These are phyloP conservation scores for Smutsia gigantea DNA, from an alignment of 2,797 vertebrate species.

Conservation along the genomic window DNA sequence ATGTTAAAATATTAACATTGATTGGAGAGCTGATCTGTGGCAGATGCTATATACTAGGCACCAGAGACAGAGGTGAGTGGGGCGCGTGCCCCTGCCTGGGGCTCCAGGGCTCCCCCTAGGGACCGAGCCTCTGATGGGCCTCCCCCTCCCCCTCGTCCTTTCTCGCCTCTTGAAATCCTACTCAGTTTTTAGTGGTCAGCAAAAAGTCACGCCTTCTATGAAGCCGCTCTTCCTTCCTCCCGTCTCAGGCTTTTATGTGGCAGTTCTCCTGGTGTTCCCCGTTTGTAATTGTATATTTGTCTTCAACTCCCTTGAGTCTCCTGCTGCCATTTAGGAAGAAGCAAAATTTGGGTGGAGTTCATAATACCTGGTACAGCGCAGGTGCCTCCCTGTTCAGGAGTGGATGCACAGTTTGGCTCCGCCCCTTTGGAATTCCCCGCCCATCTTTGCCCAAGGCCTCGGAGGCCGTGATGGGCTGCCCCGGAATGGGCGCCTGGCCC, in stretches of 20 bases:
- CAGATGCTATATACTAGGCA: background rate
- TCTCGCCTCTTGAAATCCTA: background rate
- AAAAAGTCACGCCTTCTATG: background rate
- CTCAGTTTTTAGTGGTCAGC: background rate
- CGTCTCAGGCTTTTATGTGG: background rate
- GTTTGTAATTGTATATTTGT: background rate
- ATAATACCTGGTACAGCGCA: background rate
- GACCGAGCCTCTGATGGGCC: background rate
- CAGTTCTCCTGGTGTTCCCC: background rate
- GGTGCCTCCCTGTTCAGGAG: background rate
- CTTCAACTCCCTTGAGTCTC: background rate
- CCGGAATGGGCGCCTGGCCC: background rate
- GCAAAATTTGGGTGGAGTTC: background rate
- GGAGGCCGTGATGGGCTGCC: background rate
- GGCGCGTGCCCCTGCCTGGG: background rate
- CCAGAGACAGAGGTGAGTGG: background rate
- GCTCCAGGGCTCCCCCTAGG: background rate
- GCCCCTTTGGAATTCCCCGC: background rate
- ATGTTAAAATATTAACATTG: background rate
- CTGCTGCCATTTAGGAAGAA: background rate
- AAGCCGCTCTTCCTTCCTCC: background rate
- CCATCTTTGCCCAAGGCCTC: background rate
- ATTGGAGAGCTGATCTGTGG: background rate
- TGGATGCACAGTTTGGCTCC: background rate
- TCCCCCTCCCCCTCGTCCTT: background rate